Conservation (phyloP, 2,113 vertebrate species). For the Entomyzon cyanotis region DNA sequence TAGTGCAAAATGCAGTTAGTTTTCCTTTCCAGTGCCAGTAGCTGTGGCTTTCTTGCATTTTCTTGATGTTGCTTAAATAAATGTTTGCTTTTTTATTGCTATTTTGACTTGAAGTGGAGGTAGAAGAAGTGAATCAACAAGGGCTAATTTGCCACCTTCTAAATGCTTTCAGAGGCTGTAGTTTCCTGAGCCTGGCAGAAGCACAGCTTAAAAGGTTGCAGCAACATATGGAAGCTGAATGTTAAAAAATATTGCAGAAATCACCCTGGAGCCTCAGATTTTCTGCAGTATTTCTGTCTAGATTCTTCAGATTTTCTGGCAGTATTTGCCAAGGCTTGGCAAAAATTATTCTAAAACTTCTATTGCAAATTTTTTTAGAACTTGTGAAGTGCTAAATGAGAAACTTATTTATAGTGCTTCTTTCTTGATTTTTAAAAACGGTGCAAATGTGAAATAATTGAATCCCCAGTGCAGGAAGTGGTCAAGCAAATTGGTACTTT, state of each 20-base stretch:
- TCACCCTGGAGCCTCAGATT: background rate
- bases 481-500: background rate
- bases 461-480: fast-evolving
- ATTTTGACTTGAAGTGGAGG: background rate
- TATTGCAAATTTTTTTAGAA: background rate
- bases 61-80: background rate
- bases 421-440: background rate
- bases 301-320: background rate
- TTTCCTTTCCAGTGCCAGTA: background rate
- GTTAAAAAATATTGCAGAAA: background rate
- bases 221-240: background rate
- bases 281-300: background rate
- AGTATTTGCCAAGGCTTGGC: background rate
- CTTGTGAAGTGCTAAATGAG: background rate
- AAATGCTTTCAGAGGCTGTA: background rate
- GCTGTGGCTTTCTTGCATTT: background rate
- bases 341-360: background rate
- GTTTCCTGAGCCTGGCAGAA: background rate
- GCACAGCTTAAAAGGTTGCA: background rate
- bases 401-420: background rate
- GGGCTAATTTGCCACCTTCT: fast-evolving
- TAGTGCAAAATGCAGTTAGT: background rate
- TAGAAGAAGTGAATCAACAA: background rate
- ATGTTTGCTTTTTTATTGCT: background rate
- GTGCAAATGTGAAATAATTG: background rate